Evolutionary conservation across 1,140 invertebrate genomes (phyloP), one percentile per base, ranked within the genome.

Genomic region (Hypothenemus hampei): DNA sequence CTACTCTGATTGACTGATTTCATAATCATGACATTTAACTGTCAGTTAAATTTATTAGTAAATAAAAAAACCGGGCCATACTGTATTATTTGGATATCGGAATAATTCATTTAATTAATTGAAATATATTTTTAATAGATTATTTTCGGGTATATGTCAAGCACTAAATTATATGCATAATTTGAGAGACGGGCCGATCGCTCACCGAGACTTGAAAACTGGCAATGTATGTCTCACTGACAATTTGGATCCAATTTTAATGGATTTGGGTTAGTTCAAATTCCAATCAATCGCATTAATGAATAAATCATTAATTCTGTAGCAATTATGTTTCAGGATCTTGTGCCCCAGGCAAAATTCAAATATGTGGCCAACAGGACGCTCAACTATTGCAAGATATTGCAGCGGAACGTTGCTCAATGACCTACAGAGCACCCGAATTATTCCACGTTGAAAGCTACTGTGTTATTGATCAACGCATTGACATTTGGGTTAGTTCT

Each of bases 341-440:
- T 18, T 82, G 86, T 63, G 80, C 85, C 18, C 78, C 78, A 58
- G 88, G 88, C 0, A 77, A 84, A 63, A 75, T 89, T 6, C 83
- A 87, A 68, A 80, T 92, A n/a, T 82, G 78, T 47, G 82, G 81
- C 3, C 75, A 79, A 33, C 77, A 80, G 55, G 86, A 89, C 63
- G 88, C 88, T 0, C 82, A 84, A 64, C 73, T 77, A 40, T 66
- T 93, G 13, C 86, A 92, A 73, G 91, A 93, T 69, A 69, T 82
- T 40, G 90, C 89, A 5, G 85, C 85, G 47, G 89, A 93, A 74
- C 77, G 86, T 58, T 91, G 87, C 70, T 89, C 87, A 16, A 93
- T 93, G 83, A 82, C 88, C 8, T 94, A 91, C 65, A 75, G 87
- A 66, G 87, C 91, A 15, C 91, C 91, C 13, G 91, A 94, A 74